Conservation (phyloP, 2,113 vertebrate species). For the Gadus macrocephalus region DNA sequence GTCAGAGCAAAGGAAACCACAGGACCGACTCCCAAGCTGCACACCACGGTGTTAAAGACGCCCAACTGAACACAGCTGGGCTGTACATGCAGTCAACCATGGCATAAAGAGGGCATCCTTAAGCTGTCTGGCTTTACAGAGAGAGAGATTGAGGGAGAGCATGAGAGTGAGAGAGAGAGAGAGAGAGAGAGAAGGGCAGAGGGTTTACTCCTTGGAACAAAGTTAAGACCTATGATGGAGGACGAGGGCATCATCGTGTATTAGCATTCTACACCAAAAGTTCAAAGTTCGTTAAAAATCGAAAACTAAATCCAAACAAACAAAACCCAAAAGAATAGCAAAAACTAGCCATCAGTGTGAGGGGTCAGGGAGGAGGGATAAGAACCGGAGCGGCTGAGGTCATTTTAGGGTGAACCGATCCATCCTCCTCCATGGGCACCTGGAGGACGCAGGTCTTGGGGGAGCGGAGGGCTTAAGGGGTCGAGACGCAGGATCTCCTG, state of each 20-base stretch:
- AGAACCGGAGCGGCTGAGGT: too few relatives aligned
- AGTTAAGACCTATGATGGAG: slow-evolving; percentile 50
- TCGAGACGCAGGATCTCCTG: neutral
- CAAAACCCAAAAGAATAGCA: slow-evolving; percentile 13
- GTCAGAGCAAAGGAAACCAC: slow-evolving; percentile 28
- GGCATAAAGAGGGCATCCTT: slow-evolving; percentile 13
- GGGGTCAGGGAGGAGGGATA: slow-evolving; percentile 5
- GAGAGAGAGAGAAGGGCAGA: slow-evolving; percentile 1
- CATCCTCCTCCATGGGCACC: slow-evolving; percentile 14
- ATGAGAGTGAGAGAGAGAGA: slow-evolving; percentile 15
- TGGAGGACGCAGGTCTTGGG: slow-evolving; percentile 9
- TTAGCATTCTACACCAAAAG: slow-evolving; percentile 57
- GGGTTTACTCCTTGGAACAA: slow-evolving; percentile 16
- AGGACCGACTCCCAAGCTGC: slow-evolving; percentile 46
- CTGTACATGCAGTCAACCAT: slow-evolving; percentile 13
- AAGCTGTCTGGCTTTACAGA: slow-evolving; percentile 27
- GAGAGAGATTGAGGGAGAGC: slow-evolving; percentile 1
- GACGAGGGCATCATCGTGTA: slow-evolving; percentile 24
- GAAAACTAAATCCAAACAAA: slow-evolving; percentile 20
- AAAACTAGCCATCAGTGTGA: slow-evolving; percentile 41
- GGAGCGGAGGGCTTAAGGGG: neutral
- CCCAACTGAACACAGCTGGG: slow-evolving; percentile 32
- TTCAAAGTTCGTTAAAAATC: slow-evolving; percentile 51
- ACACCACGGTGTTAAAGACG: slow-evolving; percentile 21
- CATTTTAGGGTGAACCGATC: too few relatives aligned